Conservation (phyloP, 1,140 invertebrate genomes). For the Drosophila ercepeae region DNA sequence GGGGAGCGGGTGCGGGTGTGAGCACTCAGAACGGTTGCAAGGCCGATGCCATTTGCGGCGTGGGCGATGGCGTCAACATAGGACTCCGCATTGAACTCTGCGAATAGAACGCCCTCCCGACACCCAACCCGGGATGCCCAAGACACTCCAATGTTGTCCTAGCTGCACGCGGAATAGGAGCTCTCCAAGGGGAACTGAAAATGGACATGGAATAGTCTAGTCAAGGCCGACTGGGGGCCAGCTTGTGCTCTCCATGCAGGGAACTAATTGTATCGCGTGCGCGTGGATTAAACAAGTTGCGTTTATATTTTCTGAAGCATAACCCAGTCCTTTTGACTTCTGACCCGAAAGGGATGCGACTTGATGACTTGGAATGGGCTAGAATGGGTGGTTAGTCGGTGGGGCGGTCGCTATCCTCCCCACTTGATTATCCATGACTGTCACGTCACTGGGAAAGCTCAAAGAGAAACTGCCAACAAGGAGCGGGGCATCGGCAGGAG, state of each 20-base stretch:
- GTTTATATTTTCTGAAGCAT: conserved; percentile 61
- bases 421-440: conserved; percentile 45
- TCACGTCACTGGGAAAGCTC: conserved; percentile 54
- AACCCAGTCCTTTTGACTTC: conserved; percentile 16
- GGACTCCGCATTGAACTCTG: conserved; percentile 38
- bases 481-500: conserved; percentile 20
- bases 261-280: conserved; percentile 36
- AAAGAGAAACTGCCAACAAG: conserved; percentile 26
- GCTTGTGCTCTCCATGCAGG: conserved; percentile 2
- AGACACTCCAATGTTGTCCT: conserved; percentile 16
- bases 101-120: conserved; percentile 29
- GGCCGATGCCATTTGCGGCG: conserved; percentile 38
- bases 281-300: conserved; percentile 63
- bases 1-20: not conserved
- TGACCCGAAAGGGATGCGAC: not conserved
- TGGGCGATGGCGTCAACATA: conserved; percentile 57
- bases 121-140: not conserved
- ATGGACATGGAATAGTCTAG: not conserved
- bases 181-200: not conserved
- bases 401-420: not conserved
- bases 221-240: conserved; percentile 30
- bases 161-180: conserved; percentile 7
- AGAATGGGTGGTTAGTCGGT: not conserved
- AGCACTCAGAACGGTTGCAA: conserved; percentile 20
- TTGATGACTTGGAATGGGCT: not conserved